Percentiles rank a stretch among this genome's conserved stretches.
These are phyloP conservation scores for Thalpophila matura DNA, from an alignment of 2,888 invertebrate genomes.

Conservation along the genomic window DNA sequence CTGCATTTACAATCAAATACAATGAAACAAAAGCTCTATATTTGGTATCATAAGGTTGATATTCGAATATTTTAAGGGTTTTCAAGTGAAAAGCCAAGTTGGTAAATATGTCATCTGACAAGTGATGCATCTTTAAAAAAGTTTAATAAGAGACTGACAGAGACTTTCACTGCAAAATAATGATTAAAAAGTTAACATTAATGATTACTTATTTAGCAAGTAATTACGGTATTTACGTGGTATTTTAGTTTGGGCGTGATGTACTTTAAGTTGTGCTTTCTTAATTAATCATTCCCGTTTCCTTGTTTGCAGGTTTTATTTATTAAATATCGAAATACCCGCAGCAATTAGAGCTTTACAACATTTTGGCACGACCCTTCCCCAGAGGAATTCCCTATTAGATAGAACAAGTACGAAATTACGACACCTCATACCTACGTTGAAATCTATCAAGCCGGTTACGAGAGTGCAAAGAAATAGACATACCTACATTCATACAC, in stretches of 20 bases:
- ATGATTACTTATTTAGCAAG: conserved; percentile 40
- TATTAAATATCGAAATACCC: neutral
- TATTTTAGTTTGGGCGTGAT: conserved; percentile 22
- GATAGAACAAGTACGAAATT: too few relatives aligned
- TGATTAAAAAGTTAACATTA: conserved; percentile 41
- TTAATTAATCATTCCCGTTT: neutral
- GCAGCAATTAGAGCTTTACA: too few relatives aligned
- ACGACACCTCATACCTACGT: too few relatives aligned
- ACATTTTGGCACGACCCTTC: too few relatives aligned
- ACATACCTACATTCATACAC: too few relatives aligned
- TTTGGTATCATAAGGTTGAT: neutral
- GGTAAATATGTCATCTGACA: conserved; percentile 56
- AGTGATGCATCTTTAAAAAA: conserved; percentile 53
- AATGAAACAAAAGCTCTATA: neutral
- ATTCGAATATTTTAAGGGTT: neutral
- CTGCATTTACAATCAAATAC: conserved; percentile 22
- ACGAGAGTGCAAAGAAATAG: too few relatives aligned
- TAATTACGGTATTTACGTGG: conserved; percentile 24
- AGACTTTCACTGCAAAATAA: conserved; percentile 55
- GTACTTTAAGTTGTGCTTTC: neutral
- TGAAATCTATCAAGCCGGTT: too few relatives aligned
- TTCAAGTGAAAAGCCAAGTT: conserved; percentile 5
- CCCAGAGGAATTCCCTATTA: too few relatives aligned
- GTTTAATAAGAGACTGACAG: conserved; percentile 29
- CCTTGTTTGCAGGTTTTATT: neutral